Evolutionary conservation across 2,113 vertebrate species (phyloP).

Genomic region (Cisticola juncidis): DNA sequence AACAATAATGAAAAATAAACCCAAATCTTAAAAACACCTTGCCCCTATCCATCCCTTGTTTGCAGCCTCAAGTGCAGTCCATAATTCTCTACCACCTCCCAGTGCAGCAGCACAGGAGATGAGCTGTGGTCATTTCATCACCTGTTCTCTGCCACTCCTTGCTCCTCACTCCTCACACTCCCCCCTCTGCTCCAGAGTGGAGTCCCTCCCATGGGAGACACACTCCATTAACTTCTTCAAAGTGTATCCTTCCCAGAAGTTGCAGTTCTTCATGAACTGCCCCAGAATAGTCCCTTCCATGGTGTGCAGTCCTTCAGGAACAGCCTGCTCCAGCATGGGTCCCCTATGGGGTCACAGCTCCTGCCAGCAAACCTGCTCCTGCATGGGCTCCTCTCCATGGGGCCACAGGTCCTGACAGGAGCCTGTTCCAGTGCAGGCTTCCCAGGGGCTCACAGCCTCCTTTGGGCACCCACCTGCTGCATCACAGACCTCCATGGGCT

Average conservation of each 20-base stretch:
- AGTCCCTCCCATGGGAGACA: not conserved
- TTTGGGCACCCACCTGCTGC: not conserved
- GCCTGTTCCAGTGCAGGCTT: fast-evolving
- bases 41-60: fast-evolving
- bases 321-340: not conserved
- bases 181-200: not conserved
- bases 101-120: no score
- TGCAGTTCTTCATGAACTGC: fast-evolving
- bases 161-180: not conserved
- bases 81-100: not conserved
- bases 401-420: not conserved
- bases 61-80: not conserved
- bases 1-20: not conserved
- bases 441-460: fast-evolving
- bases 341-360: fast-evolving
- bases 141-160: fast-evolving
- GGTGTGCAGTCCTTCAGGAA: not conserved
- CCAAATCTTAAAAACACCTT: not conserved
- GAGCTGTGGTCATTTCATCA: not conserved
- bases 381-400: fast-evolving
- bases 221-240: not conserved
- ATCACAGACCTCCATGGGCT: fast-evolving
- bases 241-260: not conserved
- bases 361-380: not conserved
- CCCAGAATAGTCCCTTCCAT: fast-evolving